Percentiles rank a stretch among this genome's conserved stretches.
These are phyloP conservation scores for Sebastes kiyomatsui DNA, from an alignment of 2,797 vertebrate genomes.

Conservation along the genomic window DNA sequence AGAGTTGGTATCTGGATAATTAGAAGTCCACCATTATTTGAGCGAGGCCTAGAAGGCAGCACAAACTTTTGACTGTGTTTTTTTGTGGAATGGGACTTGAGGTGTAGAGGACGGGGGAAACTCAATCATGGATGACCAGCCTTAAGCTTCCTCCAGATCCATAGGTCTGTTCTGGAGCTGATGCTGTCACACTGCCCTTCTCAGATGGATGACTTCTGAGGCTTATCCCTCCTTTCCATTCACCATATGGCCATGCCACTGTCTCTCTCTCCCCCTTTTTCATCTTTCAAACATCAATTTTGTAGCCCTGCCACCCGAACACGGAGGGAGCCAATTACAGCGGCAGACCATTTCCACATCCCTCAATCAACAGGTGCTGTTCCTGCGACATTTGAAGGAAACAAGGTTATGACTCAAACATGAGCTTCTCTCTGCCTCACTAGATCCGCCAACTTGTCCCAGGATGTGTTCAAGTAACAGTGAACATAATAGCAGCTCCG, in stretches of 20 bases:
- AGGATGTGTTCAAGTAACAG: conserved; percentile 43
- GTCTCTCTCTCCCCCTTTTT: conserved; percentile 5
- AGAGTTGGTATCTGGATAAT: conserved; percentile 20
- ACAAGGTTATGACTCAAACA: conserved; percentile 78
- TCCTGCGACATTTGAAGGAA: conserved; percentile 22
- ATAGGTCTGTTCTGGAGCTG: conserved; percentile 43
- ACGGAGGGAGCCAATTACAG: conserved; percentile 62
- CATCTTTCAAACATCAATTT: conserved; percentile 24
- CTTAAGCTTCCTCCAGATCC: conserved; percentile 50
- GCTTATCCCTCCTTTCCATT: conserved; percentile 55
- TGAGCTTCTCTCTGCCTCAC: conserved; percentile 59
- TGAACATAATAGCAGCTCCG: conserved; percentile 48
- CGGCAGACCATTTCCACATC: conserved; percentile 12
- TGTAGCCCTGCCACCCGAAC: conserved; percentile 5
- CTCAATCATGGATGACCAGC: conserved; percentile 45
- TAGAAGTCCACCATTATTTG: conserved; percentile 13
- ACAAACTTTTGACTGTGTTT: not conserved
- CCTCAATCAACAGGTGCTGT: conserved; percentile 71
- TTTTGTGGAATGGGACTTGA: conserved; percentile 22
- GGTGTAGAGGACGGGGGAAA: conserved; percentile 34
- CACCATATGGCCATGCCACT: conserved; percentile 5
- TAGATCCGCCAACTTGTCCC: conserved; percentile 41
- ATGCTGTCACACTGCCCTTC: conserved; percentile 68
- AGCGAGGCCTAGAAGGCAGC: not conserved
- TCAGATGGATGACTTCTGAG: conserved; percentile 61